Base-by-base conservation (phyloP, 2,888 invertebrate genomes). In the Candidula unifasciata region DNA sequence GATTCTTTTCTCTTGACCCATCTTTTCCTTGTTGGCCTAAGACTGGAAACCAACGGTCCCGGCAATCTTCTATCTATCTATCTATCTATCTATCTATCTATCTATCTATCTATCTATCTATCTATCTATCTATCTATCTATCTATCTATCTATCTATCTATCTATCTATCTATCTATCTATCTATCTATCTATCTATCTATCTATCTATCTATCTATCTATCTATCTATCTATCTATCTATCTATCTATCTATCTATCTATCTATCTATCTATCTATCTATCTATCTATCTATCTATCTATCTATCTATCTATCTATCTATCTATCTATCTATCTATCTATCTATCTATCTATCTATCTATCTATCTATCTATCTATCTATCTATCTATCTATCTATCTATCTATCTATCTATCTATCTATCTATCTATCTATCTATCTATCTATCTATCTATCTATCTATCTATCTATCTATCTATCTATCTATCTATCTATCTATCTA, bases 101-200 rank as follows among this genome's bases (percentile, higher is more conserved):
- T 66, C n/a, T 66, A n/a, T 66, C 66, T 66, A 66, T 66, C 66
- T 66, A 66, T 66, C 66, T 66, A 66, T 66, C 30, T 66, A 66
- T 66, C 66, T 66, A 66, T 66, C 66, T 66, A 66, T 66, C 66
- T 66, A 66, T 66, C 66, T 66, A 66, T 66, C 66, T 66, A 66
- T 66, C 66, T 66, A 66, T 66, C 66, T 66, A 66, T 66, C 66
- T 66, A 37, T 35, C 66, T 66, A 66, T 66, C 66, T 66, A 66
- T 66, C 66, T 71, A 66, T 66, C 66, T 66, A 66, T 66, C 66
- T 66, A 66, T 66, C 66, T 66, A 66, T 66, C 66, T 66, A 66
- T 66, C 66, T 66, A 66, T 66, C 66, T 66, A 66, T 66, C 66
- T 66, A 66, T 66, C 66, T 66, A 66, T 66, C 66, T 35, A 37